Evolutionary conservation across 2,888 invertebrate species (phyloP).

Genomic region (Ctena decussata): DNA sequence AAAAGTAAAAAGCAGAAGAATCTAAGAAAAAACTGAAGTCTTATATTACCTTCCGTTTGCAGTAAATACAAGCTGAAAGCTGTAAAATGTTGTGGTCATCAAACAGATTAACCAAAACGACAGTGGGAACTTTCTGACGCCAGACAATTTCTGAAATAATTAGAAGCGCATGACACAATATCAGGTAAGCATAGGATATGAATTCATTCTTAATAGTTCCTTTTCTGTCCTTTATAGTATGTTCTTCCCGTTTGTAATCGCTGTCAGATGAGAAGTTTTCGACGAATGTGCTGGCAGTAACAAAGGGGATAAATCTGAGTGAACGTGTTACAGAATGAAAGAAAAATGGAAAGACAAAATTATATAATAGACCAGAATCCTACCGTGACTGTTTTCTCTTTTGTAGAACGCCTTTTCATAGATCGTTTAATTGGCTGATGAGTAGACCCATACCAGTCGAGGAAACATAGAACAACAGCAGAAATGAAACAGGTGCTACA

Average conservation of each 20-base stretch:
- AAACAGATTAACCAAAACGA: constrained; percentile 55
- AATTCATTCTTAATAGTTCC: no score
- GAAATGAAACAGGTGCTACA: constrained; percentile 81
- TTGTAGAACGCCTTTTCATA: background rate
- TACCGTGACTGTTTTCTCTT: constrained; percentile 6
- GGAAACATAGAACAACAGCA: constrained; percentile 71
- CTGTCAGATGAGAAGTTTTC: no score
- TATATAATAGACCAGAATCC: background rate
- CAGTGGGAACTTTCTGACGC: constrained; percentile 39
- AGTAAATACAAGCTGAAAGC: constrained; percentile 61
- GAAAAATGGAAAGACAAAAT: no score
- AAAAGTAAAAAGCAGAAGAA: no score
- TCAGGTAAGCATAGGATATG: no score
- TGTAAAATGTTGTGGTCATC: constrained; percentile 62
- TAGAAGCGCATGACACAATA: no score
- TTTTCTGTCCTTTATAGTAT: no score
- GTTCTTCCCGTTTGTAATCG: no score
- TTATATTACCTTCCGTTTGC: constrained; percentile 67
- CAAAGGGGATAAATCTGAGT: no score
- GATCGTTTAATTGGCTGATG: constrained; percentile 4
- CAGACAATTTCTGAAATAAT: constrained; percentile 23
- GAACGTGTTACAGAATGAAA: no score
- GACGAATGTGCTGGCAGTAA: no score
- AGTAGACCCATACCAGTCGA: constrained; percentile 42
- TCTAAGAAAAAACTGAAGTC: no score